phyloP scores from a whole-genome alignment of 2,888 invertebrate genomes.

The Chloroclystis v-ata region DNA sequence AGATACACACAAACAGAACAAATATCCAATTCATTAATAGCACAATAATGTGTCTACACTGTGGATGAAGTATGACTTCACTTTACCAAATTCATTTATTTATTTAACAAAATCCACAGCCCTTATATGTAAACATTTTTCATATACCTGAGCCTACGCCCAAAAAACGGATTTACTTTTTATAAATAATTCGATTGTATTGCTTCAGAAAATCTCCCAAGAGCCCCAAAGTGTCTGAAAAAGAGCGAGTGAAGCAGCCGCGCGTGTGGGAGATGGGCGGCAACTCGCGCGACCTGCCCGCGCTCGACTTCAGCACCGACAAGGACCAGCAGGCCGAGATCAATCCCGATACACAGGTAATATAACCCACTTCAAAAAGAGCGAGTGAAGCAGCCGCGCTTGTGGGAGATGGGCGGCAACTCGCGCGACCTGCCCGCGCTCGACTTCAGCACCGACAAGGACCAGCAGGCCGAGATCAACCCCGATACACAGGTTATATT shows the following conservation, averaged over 20 bases:
- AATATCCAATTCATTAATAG: too few relatives aligned
- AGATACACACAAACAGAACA: too few relatives aligned
- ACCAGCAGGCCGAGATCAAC: slow-evolving; percentile 75
- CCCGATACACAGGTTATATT: slow-evolving; percentile 81
- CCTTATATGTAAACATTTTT: too few relatives aligned
- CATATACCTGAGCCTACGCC: too few relatives aligned
- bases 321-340: slow-evolving; percentile 79
- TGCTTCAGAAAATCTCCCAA: slow-evolving; percentile 61
- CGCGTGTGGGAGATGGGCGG: slow-evolving; percentile 94
- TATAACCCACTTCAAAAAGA: too few relatives aligned
- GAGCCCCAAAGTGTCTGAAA: slow-evolving; percentile 79
- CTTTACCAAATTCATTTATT: too few relatives aligned
- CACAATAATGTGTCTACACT: too few relatives aligned
- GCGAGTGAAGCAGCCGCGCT: slow-evolving; percentile 91
- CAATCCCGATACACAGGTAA: slow-evolving; percentile 78
- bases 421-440: slow-evolving; percentile 86
- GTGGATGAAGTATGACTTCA: too few relatives aligned
- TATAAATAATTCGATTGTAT: too few relatives aligned
- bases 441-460: slow-evolving; percentile 88
- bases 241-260: slow-evolving; percentile 91
- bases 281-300: slow-evolving; percentile 84
- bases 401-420: slow-evolving; percentile 93
- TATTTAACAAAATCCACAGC: too few relatives aligned
- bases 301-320: slow-evolving; percentile 90
- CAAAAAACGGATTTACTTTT: too few relatives aligned